Percentiles rank a stretch among this genome's conserved stretches.
phyloP scores from a whole-genome alignment of 2,113 vertebrate species.

The Scatophagus argus region DNA sequence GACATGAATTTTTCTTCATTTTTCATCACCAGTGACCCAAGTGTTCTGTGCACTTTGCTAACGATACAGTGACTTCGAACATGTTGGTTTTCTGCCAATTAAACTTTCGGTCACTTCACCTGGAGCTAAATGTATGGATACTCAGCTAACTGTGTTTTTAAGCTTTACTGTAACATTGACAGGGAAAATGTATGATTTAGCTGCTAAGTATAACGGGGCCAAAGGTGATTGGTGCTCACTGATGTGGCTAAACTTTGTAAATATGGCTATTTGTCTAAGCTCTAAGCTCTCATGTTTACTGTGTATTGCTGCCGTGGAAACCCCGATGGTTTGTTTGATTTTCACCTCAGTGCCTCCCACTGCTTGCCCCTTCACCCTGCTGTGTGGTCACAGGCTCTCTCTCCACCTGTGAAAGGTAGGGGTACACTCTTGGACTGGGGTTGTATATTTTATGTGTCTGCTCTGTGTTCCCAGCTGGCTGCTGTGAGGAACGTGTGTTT shows the following conservation, averaged over 20 bases:
- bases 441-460: constrained; percentile 58
- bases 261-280: constrained; percentile 59
- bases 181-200: background rate
- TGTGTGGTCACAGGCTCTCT: constrained; percentile 61
- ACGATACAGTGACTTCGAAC: background rate
- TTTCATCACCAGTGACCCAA: background rate
- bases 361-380: background rate
- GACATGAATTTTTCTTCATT: background rate
- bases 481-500: constrained; percentile 37
- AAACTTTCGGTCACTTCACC: background rate
- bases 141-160: background rate
- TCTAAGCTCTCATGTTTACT: constrained; percentile 50
- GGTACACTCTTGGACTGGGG: background rate
- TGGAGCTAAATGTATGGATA: background rate
- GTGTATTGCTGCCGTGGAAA: constrained; percentile 70
- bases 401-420: constrained; percentile 62
- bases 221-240: constrained; percentile 26
- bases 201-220: constrained; percentile 4
- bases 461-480: constrained; percentile 62
- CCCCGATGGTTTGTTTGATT: constrained; percentile 75
- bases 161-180: background rate
- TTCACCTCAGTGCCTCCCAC: constrained; percentile 61
- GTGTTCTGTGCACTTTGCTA: background rate
- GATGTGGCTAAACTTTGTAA: constrained; percentile 55
- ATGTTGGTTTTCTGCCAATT: background rate